phyloP scores from a whole-genome alignment of 2,888 invertebrate species.

The Volucella zonaria region DNA sequence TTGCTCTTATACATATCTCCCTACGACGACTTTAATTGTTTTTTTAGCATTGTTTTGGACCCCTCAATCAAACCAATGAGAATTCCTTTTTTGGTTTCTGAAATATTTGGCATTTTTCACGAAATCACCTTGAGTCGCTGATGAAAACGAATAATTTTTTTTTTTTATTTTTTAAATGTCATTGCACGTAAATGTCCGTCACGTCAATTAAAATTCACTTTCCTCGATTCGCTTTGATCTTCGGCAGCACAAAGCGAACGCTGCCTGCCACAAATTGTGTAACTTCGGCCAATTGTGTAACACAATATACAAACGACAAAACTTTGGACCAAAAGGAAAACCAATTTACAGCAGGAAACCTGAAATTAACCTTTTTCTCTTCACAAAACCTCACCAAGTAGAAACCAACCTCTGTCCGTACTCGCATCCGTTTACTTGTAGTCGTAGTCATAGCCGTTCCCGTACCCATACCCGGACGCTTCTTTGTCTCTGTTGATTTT shows the following conservation, averaged over 20 bases:
- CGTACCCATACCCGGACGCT: background rate
- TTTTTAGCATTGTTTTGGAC: too few relatives aligned
- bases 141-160: too few relatives aligned
- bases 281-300: slow-evolving; percentile 6
- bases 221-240: background rate
- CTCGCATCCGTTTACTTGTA: background rate
- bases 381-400: background rate
- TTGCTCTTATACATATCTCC: too few relatives aligned
- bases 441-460: background rate
- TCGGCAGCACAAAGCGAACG: slow-evolving; percentile 3
- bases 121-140: too few relatives aligned
- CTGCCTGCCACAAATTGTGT: slow-evolving; percentile 21
- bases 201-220: slow-evolving; percentile 42
- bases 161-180: slow-evolving; percentile 12
- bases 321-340: slow-evolving; percentile 18
- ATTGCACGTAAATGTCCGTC: slow-evolving; percentile 29
- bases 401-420: background rate
- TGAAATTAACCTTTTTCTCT: slow-evolving; percentile 43
- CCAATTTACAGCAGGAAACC: slow-evolving; percentile 53
- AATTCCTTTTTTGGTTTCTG: too few relatives aligned
- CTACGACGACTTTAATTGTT: too few relatives aligned
- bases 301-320: background rate
- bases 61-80: too few relatives aligned
- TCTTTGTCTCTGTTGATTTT: slow-evolving; percentile 5
- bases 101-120: too few relatives aligned